Conservation (phyloP, 1,140 invertebrate genomes). For the Rhizoglyphus robini region DNA sequence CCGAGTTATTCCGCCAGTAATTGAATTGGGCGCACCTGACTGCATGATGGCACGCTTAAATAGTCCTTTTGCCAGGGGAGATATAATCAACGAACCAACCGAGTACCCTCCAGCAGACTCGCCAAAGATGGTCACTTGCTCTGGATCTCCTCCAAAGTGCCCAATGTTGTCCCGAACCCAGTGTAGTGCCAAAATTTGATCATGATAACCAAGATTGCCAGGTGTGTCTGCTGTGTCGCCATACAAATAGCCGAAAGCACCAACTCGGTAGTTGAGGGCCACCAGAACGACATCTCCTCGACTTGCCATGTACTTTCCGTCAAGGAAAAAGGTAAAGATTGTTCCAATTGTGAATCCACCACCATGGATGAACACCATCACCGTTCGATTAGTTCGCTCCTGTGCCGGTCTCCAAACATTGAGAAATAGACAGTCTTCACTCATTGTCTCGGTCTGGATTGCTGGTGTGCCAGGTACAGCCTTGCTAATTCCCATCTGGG, state of each 20-base stretch:
- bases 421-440: too few species aligned
- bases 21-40: neutral
- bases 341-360: neutral
- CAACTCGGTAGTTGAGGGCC: too few species aligned
- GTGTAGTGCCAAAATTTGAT: constrained; percentile 13
- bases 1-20: constrained; percentile 38
- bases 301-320: constrained; percentile 42
- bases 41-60: too few species aligned
- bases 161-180: too few species aligned
- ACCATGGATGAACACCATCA: neutral
- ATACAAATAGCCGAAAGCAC: neutral
- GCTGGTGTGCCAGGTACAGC: neutral
- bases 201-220: neutral
- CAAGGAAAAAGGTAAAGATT: neutral
- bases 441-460: neutral
- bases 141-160: too few species aligned
- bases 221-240: neutral
- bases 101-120: too few species aligned
- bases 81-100: too few species aligned
- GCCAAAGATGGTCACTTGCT: too few species aligned
- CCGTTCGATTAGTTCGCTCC: neutral
- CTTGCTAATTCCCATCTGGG: neutral
- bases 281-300: too few species aligned
- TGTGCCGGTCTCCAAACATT: too few species aligned
- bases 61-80: too few species aligned